phyloP scores from a whole-genome alignment of 2,113 vertebrate genomes.

The Archocentrus centrarchus region DNA sequence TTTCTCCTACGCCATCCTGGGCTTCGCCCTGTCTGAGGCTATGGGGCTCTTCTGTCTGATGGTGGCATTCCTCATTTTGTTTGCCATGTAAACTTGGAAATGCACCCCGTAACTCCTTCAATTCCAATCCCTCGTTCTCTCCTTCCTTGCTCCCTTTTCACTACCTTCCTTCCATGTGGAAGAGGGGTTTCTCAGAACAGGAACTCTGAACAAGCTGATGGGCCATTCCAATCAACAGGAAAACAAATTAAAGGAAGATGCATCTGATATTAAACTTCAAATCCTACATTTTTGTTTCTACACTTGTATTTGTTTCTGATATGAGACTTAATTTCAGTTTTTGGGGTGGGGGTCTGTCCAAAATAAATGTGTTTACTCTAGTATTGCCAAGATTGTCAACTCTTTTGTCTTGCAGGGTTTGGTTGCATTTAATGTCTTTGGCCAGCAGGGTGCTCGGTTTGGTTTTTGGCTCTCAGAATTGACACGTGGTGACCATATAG shows the following conservation, averaged over 20 bases:
- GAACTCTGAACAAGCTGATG: slow-evolving; percentile 63
- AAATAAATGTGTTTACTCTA: slow-evolving; percentile 74
- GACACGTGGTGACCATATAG: background rate
- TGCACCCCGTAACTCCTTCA: background rate
- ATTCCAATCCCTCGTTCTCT: slow-evolving; percentile 3
- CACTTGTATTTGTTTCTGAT: slow-evolving; percentile 67
- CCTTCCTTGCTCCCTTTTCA: background rate
- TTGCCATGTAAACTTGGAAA: slow-evolving; percentile 79
- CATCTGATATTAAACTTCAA: slow-evolving; percentile 43
- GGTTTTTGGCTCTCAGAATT: background rate
- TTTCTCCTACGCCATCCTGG: slow-evolving; percentile 86
- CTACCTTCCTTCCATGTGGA: slow-evolving; percentile 7
- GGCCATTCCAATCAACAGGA: slow-evolving; percentile 76
- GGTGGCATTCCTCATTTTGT: slow-evolving; percentile 86
- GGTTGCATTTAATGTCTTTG: background rate
- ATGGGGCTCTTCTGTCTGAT: slow-evolving; percentile 87
- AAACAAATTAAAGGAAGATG: slow-evolving; percentile 12
- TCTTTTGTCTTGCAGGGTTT: background rate
- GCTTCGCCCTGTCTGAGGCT: slow-evolving; percentile 84
- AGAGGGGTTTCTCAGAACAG: slow-evolving; percentile 46
- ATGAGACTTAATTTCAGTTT: slow-evolving; percentile 62
- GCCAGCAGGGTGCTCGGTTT: background rate
- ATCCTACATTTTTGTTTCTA: slow-evolving; percentile 68
- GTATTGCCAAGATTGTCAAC: background rate
- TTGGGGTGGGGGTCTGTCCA: slow-evolving; percentile 59